Evolutionary conservation across 2,888 invertebrate genomes (phyloP).

Genomic region (Hypena proboscidalis): DNA sequence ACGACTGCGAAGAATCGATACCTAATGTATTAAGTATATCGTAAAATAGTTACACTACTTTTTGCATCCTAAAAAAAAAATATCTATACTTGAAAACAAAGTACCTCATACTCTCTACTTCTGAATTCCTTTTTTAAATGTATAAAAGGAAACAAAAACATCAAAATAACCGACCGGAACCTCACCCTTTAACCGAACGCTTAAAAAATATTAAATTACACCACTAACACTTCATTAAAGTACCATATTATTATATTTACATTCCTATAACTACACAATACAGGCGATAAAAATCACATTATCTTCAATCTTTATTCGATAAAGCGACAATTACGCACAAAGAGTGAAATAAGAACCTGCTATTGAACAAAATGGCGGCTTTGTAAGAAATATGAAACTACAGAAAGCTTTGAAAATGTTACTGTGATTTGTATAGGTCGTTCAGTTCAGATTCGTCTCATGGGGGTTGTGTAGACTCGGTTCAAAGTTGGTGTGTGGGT

Average conservation of each 20-base stretch:
- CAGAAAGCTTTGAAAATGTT: conserved; percentile 5
- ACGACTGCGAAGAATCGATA: too few relatives aligned
- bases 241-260: conserved; percentile 17
- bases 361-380: conserved; percentile 9
- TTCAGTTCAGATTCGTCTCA: not conserved
- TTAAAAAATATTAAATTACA: conserved; percentile 6
- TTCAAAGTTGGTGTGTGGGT: too few relatives aligned
- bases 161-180: too few relatives aligned
- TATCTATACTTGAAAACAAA: too few relatives aligned
- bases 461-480: too few relatives aligned
- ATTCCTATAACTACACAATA: conserved; percentile 12
- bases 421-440: conserved; percentile 3
- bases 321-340: conserved; percentile 20
- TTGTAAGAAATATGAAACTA: conserved; percentile 11
- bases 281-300: conserved; percentile 18
- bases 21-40: too few relatives aligned
- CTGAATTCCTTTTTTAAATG: too few relatives aligned
- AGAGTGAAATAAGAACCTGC: conserved; percentile 9
- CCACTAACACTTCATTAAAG: conserved; percentile 12
- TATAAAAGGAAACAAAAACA: too few relatives aligned
- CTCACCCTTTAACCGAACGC: too few relatives aligned
- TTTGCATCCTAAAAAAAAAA: too few relatives aligned
- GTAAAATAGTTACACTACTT: too few relatives aligned
- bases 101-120: too few relatives aligned
- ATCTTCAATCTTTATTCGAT: conserved; percentile 15